Percentiles rank a stretch among this genome's conserved stretches.
These are phyloP conservation scores for Actenoides hombroni DNA, from an alignment of 2,113 vertebrate species.

Conservation along the genomic window DNA sequence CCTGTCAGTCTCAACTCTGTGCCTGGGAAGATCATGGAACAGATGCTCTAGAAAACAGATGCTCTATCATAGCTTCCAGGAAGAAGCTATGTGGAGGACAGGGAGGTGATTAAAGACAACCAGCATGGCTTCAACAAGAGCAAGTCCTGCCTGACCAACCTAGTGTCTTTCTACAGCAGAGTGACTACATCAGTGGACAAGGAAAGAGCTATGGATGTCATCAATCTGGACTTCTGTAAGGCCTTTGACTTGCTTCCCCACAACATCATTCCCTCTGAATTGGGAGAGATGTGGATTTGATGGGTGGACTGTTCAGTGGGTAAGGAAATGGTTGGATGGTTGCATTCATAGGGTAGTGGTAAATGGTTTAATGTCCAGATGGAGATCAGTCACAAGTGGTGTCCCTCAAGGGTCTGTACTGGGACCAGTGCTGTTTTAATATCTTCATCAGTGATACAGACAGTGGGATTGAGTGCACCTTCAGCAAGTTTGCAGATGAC, in stretches of 20 bases:
- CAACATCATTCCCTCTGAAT: background rate
- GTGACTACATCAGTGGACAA: background rate
- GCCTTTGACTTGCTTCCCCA: background rate
- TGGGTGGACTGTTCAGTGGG: background rate
- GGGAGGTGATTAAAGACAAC: background rate
- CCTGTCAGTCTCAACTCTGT: background rate
- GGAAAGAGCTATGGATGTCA: background rate
- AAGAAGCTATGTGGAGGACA: background rate
- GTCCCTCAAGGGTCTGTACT: background rate
- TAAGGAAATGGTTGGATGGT: background rate
- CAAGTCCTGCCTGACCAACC: background rate
- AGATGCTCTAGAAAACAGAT: background rate
- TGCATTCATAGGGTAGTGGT: background rate
- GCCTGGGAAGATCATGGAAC: background rate
- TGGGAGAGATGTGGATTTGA: background rate
- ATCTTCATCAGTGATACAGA: background rate
- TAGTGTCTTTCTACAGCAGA: background rate
- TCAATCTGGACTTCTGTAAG: background rate
- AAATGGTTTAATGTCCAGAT: background rate
- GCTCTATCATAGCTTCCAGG: no score
- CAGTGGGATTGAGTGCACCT: no score
- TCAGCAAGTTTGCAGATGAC: no score
- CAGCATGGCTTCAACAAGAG: background rate
- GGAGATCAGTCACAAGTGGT: background rate
- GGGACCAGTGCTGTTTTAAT: background rate